phyloP scores from a whole-genome alignment of 2,113 vertebrate species.

The Kryptolebias marmoratus region DNA sequence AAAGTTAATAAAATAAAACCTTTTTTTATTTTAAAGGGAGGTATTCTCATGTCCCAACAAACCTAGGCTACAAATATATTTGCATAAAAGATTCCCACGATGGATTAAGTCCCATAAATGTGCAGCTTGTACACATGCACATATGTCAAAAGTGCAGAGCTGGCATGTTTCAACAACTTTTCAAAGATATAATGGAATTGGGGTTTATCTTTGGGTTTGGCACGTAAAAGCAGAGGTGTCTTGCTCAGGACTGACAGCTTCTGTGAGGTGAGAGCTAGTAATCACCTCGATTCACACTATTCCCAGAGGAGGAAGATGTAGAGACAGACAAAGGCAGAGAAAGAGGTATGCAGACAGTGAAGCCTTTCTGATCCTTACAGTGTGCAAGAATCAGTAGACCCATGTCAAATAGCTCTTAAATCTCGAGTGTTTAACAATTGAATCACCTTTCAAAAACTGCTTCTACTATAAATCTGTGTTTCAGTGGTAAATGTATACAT shows the following conservation, averaged over 20 bases:
- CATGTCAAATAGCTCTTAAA: neutral
- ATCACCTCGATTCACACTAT: slow-evolving; percentile 26
- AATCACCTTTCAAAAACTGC: neutral
- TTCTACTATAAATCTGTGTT: neutral
- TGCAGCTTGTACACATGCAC: neutral
- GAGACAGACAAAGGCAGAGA: neutral
- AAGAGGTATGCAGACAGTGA: neutral
- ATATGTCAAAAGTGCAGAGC: slow-evolving; percentile 15
- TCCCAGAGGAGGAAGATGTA: slow-evolving; percentile 16
- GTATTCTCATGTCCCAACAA: too few species aligned
- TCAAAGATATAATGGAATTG: slow-evolving; percentile 15
- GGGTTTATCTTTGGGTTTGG: slow-evolving; percentile 18
- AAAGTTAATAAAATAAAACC: neutral
- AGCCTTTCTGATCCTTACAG: neutral
- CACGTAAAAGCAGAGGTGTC: neutral
- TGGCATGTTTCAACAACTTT: slow-evolving; percentile 13
- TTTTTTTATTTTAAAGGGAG: too few species aligned
- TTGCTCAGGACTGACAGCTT: slow-evolving; percentile 43
- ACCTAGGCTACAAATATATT: neutral
- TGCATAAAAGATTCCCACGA: neutral
- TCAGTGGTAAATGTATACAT: too few species aligned
- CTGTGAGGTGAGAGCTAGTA: slow-evolving; percentile 23
- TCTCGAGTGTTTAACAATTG: slow-evolving; percentile 2
- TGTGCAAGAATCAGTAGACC: neutral
- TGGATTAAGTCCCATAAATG: slow-evolving; percentile 1